These are phyloP conservation scores for Seladonia tumulorum DNA, from an alignment of 2,888 invertebrate genomes.

Conservation along the genomic window DNA sequence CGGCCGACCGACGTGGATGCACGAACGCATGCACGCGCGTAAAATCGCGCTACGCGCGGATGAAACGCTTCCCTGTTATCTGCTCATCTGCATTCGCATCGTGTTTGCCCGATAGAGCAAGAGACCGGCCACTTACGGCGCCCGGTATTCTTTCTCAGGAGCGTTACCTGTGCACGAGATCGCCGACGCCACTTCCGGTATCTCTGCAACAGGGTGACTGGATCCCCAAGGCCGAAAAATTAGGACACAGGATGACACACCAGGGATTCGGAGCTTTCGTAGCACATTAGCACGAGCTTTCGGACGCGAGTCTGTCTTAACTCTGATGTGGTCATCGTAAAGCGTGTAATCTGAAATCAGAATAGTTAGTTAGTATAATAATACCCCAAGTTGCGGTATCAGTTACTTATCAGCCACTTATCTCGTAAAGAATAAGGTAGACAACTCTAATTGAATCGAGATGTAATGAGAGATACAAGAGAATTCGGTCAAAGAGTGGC, in stretches of 20 bases:
- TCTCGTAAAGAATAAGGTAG: neutral
- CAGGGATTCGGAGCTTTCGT: too few relatives aligned
- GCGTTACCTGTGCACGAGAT: neutral
- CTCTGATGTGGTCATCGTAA: too few relatives aligned
- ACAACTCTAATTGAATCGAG: neutral
- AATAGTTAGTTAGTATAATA: too few relatives aligned
- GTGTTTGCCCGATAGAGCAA: slow-evolving; percentile 45
- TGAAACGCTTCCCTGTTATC: slow-evolving; percentile 52
- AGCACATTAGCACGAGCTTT: too few relatives aligned
- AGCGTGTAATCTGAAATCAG: too few relatives aligned
- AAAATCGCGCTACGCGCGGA: slow-evolving; percentile 38
- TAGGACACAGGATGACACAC: neutral
- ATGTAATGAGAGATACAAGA: neutral
- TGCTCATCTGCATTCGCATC: slow-evolving; percentile 57
- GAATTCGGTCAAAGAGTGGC: neutral
- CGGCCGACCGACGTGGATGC: slow-evolving; percentile 45
- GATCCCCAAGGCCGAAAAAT: neutral
- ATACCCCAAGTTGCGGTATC: neutral
- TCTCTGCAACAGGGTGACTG: neutral
- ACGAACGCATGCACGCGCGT: slow-evolving; percentile 45
- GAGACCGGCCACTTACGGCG: slow-evolving; percentile 40
- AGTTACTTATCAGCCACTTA: neutral
- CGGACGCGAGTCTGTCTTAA: too few relatives aligned
- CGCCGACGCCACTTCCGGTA: neutral
- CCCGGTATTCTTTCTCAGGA: neutral